phyloP scores from a whole-genome alignment of 2,113 vertebrate species.

The Gadus macrocephalus region DNA sequence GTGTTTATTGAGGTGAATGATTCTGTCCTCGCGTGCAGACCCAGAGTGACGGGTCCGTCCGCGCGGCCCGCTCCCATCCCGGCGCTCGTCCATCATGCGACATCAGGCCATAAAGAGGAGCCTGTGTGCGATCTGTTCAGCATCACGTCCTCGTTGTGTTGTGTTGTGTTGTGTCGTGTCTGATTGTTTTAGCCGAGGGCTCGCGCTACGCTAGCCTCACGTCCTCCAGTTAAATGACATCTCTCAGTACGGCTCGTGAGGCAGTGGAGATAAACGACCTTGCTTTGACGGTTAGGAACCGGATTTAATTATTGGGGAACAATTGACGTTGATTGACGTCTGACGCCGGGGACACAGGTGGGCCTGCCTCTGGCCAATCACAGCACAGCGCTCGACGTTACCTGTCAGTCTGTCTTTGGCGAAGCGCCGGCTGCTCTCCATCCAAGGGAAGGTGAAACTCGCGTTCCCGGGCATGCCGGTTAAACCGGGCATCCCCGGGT shows the following conservation, averaged over 20 bases:
- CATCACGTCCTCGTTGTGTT: conserved; percentile 26
- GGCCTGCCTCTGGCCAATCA: too few species aligned
- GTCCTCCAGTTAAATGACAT: too few species aligned
- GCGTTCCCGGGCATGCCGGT: conserved; percentile 62
- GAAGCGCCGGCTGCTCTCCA: conserved; percentile 87
- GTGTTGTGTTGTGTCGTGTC: too few species aligned
- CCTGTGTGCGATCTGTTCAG: conserved; percentile 22
- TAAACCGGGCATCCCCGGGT: conserved; percentile 56
- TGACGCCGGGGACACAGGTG: too few species aligned
- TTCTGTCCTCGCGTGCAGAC: conserved; percentile 50
- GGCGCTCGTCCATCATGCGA: conserved; percentile 48
- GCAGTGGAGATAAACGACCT: too few species aligned
- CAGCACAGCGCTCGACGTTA: conserved; percentile 56
- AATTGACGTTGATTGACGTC: too few species aligned
- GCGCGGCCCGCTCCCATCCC: conserved; percentile 50
- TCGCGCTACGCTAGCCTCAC: too few species aligned
- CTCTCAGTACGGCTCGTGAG: too few species aligned
- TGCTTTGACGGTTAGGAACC: too few species aligned
- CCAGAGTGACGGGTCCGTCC: conserved; percentile 65
- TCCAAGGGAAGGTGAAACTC: conserved; percentile 91
- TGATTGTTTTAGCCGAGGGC: too few species aligned
- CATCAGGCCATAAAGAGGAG: conserved; percentile 31
- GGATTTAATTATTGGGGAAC: too few species aligned
- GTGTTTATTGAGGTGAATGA: background rate
- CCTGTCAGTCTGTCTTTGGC: conserved; percentile 91